Evolutionary conservation across 2,113 vertebrate genomes (phyloP), one percentile per base, ranked within the genome.

Genomic region (Nesogale talazaci): DNA sequence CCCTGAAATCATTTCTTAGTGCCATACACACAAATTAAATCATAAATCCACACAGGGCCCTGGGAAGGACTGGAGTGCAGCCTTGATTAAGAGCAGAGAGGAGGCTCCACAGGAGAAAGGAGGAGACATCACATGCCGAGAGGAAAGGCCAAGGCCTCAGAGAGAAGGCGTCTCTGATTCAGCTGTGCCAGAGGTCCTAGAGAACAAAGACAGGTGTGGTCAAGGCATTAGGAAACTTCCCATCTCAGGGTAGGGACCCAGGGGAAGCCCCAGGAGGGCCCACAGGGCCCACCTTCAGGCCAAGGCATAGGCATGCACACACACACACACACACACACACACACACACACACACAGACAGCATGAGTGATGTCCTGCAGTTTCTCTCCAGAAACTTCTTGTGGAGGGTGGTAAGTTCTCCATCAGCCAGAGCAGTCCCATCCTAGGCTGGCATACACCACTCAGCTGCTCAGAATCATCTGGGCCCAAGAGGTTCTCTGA

Each of bases 21-120:
- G 93, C 96, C 95, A 94, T 65, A 95, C 90, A 95, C 93, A 96
- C 92, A 96, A 97, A 97, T 97, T 95, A 97, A 97, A 96, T 97
- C 96, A 96, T 97, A 97, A 97, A 97, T 97, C 94, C 95, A 94
- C 93, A 86, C 38, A 19, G 77, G 88, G 86, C 76, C 61, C 57
- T 57, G 40, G 23, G 63, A 88, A 96, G 85, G 93, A 94, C 57
- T 38, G 67, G 81, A 91, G 89, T 82, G 57, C 42, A 80, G 89
- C 70, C 79, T 79, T 76, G 92, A 86, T 79, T 94, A n/a, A 57
- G 91, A 86, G 83, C 88, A 75, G 81, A 76, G 88, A 80, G 63
- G 61, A 88, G 25, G 52, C 83, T 82, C 75, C 14, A 1, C 8
- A 1, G 46, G 84, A 92, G 70, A 85, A 91, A 86, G 92, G 86